Evolutionary conservation across 2,113 vertebrate genomes (phyloP).

Genomic region (Nerophis ophidion): DNA sequence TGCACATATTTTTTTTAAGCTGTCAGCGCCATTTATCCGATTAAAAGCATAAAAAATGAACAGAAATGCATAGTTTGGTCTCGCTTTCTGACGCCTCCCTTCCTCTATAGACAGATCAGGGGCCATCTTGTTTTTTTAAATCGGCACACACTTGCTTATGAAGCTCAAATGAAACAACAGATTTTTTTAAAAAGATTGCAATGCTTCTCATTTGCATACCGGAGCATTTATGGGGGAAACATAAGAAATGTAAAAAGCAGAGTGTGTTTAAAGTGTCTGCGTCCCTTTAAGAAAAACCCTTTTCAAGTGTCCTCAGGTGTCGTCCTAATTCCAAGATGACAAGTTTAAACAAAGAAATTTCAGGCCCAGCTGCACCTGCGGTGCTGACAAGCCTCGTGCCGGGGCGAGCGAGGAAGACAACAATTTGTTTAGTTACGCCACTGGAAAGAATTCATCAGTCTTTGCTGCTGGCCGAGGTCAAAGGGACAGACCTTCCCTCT

Average conservation of each 20-base stretch:
- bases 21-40: no score
- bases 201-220: neutral
- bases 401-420: constrained; percentile 63
- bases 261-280: no score
- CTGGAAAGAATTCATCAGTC: constrained; percentile 58
- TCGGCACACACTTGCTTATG: no score
- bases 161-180: neutral
- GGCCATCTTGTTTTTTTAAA: no score
- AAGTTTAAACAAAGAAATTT: constrained; percentile 75
- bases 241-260: no score
- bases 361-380: constrained; percentile 68
- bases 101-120: no score
- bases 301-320: neutral
- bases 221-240: no score
- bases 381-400: constrained; percentile 38
- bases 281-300: no score
- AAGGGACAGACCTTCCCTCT: constrained; percentile 22
- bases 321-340: constrained; percentile 60
- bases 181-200: neutral
- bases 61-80: no score
- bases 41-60: no score
- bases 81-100: no score
- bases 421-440: constrained; percentile 70
- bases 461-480: constrained; percentile 21
- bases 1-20: no score